Evolutionary conservation across 2,113 vertebrate species (phyloP).

Genomic region (Sinocyclocheilus grahami): DNA sequence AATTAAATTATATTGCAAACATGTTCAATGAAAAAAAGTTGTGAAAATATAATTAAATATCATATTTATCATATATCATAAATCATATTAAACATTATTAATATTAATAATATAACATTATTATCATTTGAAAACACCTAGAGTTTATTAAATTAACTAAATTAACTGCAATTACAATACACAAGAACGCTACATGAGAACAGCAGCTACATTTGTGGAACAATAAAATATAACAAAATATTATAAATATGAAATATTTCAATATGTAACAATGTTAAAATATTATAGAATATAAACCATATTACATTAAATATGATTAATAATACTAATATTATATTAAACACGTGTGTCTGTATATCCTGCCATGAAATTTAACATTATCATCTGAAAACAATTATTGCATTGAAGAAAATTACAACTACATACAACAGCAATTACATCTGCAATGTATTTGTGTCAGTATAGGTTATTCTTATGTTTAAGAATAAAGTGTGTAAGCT

Average conservation of each 20-base stretch:
- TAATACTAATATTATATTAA: background rate
- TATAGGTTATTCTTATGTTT: no score
- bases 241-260: background rate
- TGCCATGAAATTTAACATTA: no score
- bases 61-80: no score
- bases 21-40: no score
- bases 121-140: background rate
- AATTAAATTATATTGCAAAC: no score
- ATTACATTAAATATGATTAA: background rate
- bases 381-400: no score
- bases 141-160: background rate
- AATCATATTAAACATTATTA: background rate
- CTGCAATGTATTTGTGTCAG: no score
- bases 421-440: no score
- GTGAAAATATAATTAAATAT: no score
- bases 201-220: background rate
- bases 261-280: background rate
- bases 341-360: no score
- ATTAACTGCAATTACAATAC: no score
- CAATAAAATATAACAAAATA: background rate
- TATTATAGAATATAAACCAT: background rate
- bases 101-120: background rate
- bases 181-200: background rate
- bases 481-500: background rate
- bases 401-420: no score